phyloP scores from a whole-genome alignment of 2,113 vertebrate genomes.

The Gymnocephalus cernua region DNA sequence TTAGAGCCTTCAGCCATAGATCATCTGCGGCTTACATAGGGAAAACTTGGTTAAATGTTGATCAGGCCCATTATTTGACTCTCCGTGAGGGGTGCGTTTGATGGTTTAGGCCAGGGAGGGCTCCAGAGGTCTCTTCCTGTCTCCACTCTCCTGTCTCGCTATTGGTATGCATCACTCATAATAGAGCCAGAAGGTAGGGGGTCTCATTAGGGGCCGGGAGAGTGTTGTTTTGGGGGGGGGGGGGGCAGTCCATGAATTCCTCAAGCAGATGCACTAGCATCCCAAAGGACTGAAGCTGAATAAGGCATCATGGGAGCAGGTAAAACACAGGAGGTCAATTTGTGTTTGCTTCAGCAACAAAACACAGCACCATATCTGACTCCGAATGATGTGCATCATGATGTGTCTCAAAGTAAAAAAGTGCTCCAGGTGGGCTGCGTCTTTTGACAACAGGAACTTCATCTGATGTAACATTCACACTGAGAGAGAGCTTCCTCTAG shows the following conservation, averaged over 20 bases:
- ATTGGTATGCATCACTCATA: slow-evolving; percentile 73
- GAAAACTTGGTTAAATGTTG: slow-evolving; percentile 71
- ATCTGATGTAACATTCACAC: slow-evolving; percentile 30
- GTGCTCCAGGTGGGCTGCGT: slow-evolving; percentile 65
- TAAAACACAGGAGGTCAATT: slow-evolving; percentile 16
- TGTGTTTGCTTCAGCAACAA: neutral
- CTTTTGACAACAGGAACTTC: slow-evolving; percentile 54
- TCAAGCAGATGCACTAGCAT: slow-evolving; percentile 69
- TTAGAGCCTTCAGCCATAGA: slow-evolving; percentile 77
- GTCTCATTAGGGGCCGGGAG: slow-evolving; percentile 77
- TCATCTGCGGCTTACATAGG: slow-evolving; percentile 74
- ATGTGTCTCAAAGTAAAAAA: neutral
- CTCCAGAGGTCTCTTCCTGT: slow-evolving; percentile 69
- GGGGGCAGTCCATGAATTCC: slow-evolving; percentile 58
- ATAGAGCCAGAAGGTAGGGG: slow-evolving; percentile 73
- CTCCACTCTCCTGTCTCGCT: slow-evolving; percentile 68
- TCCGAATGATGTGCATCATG: neutral
- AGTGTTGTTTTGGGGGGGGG: slow-evolving; percentile 51
- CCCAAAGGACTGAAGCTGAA: slow-evolving; percentile 45
- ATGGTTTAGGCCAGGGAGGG: slow-evolving; percentile 60
- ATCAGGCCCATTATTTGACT: slow-evolving; percentile 71
- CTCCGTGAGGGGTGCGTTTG: slow-evolving; percentile 62
- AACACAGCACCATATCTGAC: neutral
- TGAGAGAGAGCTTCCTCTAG: slow-evolving; percentile 67
- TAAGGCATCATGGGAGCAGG: slow-evolving; percentile 40